Conservation (phyloP, 2,797 vertebrate genomes). For the Lepus townsendii region DNA sequence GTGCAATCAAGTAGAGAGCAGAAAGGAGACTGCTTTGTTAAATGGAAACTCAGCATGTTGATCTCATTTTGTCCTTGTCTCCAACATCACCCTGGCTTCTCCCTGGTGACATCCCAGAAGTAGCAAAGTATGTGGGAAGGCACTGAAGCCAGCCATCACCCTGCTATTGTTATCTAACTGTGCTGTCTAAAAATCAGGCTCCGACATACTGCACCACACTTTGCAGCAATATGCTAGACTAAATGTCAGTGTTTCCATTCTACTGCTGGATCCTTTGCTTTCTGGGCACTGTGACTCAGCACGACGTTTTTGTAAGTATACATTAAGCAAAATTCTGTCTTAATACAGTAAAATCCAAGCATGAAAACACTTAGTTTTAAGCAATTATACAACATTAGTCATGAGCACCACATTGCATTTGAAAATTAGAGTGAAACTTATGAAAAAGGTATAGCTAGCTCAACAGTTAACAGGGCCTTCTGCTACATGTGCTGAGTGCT, state of each 20-base stretch:
- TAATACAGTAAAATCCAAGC: conserved; percentile 60
- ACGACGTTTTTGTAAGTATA: conserved; percentile 33
- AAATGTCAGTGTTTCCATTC: conserved; percentile 43
- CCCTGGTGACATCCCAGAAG: conserved; percentile 36
- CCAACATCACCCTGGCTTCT: neutral
- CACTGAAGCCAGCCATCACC: neutral
- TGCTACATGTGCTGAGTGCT: neutral
- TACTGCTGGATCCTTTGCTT: conserved; percentile 33
- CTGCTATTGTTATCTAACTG: neutral
- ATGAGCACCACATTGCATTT: conserved; percentile 34
- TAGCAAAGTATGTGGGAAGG: neutral
- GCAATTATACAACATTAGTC: conserved; percentile 66
- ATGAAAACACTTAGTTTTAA: conserved; percentile 66
- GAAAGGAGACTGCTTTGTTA: conserved; percentile 5
- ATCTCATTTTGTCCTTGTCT: conserved; percentile 4
- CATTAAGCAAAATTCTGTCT: conserved; percentile 70
- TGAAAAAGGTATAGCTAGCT: conserved; percentile 16
- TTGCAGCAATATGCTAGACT: conserved; percentile 44
- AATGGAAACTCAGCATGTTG: neutral
- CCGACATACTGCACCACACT: neutral
- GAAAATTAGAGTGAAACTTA: conserved; percentile 36
- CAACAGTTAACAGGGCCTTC: conserved; percentile 4
- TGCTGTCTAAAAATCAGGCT: conserved; percentile 16
- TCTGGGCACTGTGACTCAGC: conserved; percentile 51
- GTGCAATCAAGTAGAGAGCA: neutral